Conservation (phyloP, 2,888 invertebrate genomes). For the Hedychridium roseum region DNA sequence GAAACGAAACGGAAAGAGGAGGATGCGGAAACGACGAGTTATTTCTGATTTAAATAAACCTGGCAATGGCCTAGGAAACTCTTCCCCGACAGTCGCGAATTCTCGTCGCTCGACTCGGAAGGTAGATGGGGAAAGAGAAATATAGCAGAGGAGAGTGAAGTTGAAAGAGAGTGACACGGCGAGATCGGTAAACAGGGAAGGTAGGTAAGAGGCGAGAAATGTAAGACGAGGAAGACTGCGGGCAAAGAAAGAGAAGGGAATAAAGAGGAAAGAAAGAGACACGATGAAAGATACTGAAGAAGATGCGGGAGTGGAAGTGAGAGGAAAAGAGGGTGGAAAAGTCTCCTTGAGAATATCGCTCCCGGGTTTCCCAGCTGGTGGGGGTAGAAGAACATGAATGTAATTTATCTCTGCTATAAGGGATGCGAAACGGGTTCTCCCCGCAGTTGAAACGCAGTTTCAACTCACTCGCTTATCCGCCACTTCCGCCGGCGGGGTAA, state of each 20-base stretch:
- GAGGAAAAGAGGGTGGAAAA: constrained; percentile 15
- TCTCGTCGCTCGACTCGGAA: too few relatives aligned
- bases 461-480: constrained; percentile 46
- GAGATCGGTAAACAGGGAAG: constrained; percentile 17
- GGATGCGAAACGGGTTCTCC: constrained; percentile 49
- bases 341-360: too few relatives aligned
- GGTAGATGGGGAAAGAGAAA: background rate
- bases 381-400: constrained; percentile 48
- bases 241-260: too few relatives aligned
- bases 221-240: too few relatives aligned
- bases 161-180: constrained; percentile 7
- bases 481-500: too few relatives aligned
- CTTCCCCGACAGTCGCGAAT: constrained; percentile 32
- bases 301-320: background rate
- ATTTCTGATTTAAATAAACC: constrained; percentile 54
- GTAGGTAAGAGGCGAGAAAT: constrained; percentile 21
- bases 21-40: constrained; percentile 35
- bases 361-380: too few relatives aligned
- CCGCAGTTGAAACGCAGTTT: constrained; percentile 47
- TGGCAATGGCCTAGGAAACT: constrained; percentile 22
- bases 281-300: constrained; percentile 1
- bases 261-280: too few relatives aligned
- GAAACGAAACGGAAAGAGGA: background rate
- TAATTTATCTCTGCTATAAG: constrained; percentile 53
- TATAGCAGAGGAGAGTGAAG: background rate